phyloP scores from a whole-genome alignment of 2,888 invertebrate species.

The Latrodectus hesperus region DNA sequence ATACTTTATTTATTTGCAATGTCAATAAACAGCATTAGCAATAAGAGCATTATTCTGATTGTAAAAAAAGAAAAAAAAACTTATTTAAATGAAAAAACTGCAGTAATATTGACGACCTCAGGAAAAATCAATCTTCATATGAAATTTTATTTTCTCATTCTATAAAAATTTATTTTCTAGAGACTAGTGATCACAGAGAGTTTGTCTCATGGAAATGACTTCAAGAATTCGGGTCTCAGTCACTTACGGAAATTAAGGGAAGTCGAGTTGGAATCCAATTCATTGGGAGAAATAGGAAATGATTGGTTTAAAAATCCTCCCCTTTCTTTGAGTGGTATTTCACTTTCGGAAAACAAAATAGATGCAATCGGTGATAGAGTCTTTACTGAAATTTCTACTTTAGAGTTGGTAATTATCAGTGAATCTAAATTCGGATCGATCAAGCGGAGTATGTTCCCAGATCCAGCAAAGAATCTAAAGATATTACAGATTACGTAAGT shows the following conservation, averaged over 20 bases:
- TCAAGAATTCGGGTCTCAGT: background rate
- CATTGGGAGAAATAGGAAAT: background rate
- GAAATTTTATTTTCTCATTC: no score
- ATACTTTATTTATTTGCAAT: no score
- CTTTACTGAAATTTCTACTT: background rate
- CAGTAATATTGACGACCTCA: no score
- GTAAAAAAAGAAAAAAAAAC: no score
- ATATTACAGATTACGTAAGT: constrained; percentile 11
- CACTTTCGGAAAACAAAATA: constrained; percentile 3
- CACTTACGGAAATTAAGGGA: background rate
- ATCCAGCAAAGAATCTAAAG: background rate
- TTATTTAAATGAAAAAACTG: no score
- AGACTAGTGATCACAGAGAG: background rate
- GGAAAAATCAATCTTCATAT: no score
- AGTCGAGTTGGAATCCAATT: constrained; percentile 3
- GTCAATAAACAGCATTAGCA: no score
- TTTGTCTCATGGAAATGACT: background rate
- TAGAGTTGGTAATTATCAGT: background rate
- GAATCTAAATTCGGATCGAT: background rate
- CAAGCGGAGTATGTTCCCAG: background rate
- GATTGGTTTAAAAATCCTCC: constrained; percentile 4
- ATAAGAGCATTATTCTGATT: no score
- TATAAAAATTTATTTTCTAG: background rate
- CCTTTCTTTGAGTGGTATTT: background rate
- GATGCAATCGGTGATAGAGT: background rate